phyloP scores from a whole-genome alignment of 2,797 vertebrate genomes.

The Sebastes nivosus region DNA sequence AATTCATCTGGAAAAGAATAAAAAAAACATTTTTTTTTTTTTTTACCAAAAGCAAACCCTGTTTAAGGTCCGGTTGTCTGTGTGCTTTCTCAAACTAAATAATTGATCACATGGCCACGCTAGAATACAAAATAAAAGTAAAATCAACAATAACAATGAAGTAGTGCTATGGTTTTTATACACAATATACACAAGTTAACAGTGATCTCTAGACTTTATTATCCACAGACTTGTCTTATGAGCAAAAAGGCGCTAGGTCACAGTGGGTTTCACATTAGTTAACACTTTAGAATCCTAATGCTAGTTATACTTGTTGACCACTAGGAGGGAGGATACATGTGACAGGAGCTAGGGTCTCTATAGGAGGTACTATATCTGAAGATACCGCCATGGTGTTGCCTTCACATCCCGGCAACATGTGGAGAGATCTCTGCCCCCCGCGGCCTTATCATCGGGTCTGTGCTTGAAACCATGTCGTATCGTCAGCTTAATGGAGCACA shows the following conservation, averaged over 20 bases:
- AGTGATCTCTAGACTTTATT: slow-evolving; percentile 73
- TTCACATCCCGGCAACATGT: not conserved
- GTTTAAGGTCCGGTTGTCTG: slow-evolving; percentile 48
- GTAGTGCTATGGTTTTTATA: slow-evolving; percentile 81
- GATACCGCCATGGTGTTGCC: slow-evolving; percentile 22
- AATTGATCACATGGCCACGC: slow-evolving; percentile 75
- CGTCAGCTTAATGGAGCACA: slow-evolving; percentile 23
- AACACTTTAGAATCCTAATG: slow-evolving; percentile 67
- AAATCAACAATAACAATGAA: slow-evolving; percentile 73
- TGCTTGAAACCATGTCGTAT: slow-evolving; percentile 54
- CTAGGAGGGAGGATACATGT: slow-evolving; percentile 48
- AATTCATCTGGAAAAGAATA: slow-evolving; percentile 41
- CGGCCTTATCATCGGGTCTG: slow-evolving; percentile 18
- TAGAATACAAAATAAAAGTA: slow-evolving; percentile 74
- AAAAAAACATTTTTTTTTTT: not conserved
- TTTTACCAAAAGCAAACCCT: slow-evolving; percentile 62
- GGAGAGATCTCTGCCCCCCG: slow-evolving; percentile 6
- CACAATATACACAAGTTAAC: slow-evolving; percentile 81
- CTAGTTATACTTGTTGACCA: slow-evolving; percentile 64
- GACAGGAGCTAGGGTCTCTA: slow-evolving; percentile 57
- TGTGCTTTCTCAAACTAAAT: slow-evolving; percentile 62
- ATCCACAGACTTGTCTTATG: slow-evolving; percentile 66
- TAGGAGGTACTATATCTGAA: slow-evolving; percentile 51
- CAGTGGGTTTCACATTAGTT: slow-evolving; percentile 75
- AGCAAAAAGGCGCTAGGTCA: slow-evolving; percentile 74